Evolutionary conservation across 2,797 vertebrate species (phyloP).

Genomic region (Platyrinchus mystaceus): DNA sequence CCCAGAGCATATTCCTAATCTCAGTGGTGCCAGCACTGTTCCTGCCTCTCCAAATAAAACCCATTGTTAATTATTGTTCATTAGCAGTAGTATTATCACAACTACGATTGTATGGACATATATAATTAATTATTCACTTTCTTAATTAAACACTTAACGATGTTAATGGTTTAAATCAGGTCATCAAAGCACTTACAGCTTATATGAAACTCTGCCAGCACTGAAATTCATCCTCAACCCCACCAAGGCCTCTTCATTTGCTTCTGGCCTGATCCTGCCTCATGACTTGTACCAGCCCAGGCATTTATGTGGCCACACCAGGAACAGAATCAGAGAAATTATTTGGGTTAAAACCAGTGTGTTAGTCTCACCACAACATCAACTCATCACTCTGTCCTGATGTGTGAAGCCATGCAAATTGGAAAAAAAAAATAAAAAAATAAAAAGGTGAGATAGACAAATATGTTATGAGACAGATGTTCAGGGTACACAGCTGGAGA

Average conservation of each 20-base stretch:
- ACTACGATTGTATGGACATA: not conserved
- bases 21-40: not conserved
- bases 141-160: slow-evolving; percentile 38
- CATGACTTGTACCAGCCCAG: not conserved
- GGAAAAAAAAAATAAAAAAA: not conserved
- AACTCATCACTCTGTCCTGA: not conserved
- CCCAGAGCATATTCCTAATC: not conserved
- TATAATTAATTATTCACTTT: slow-evolving; percentile 34
- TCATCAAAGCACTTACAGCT: not conserved
- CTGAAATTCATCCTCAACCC: not conserved
- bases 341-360: not conserved
- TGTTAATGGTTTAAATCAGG: not conserved
- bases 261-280: not conserved
- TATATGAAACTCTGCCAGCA: not conserved
- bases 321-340: not conserved
- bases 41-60: not conserved
- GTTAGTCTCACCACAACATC: not conserved
- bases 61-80: not conserved
- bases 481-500: not conserved
- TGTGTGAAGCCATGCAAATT: not conserved
- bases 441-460: not conserved
- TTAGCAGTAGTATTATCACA: slow-evolving; percentile 15
- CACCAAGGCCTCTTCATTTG: not conserved
- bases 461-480: not conserved
- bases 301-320: not conserved